phyloP scores from a whole-genome alignment of 2,888 invertebrate species.

The Acleris laterana region DNA sequence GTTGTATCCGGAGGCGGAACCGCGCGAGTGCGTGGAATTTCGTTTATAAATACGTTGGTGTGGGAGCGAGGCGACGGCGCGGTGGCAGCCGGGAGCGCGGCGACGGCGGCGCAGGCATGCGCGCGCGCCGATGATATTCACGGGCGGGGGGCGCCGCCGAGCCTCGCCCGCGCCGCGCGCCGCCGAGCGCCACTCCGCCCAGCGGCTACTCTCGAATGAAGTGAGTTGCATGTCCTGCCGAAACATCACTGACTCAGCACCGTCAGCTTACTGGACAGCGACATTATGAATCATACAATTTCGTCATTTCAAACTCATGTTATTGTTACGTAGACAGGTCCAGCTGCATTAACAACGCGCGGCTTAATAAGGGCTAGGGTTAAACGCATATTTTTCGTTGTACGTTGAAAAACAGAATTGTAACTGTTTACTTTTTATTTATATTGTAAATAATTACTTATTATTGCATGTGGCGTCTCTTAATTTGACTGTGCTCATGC shows the following conservation, averaged over 20 bases:
- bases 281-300: background rate
- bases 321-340: too few relatives aligned
- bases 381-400: too few relatives aligned
- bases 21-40: slow-evolving; percentile 69
- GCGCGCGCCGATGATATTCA: slow-evolving; percentile 80
- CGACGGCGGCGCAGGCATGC: slow-evolving; percentile 53
- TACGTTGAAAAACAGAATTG: too few relatives aligned
- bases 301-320: too few relatives aligned
- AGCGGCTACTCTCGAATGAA: slow-evolving; percentile 61
- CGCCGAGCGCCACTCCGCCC: slow-evolving; percentile 56
- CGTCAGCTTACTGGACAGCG: background rate
- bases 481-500: too few relatives aligned
- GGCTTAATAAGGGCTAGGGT: too few relatives aligned
- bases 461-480: too few relatives aligned
- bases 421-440: too few relatives aligned
- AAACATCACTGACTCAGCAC: background rate
- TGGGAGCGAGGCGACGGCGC: slow-evolving; percentile 44
- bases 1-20: slow-evolving; percentile 80
- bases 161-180: slow-evolving; percentile 71
- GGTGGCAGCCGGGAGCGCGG: slow-evolving; percentile 45
- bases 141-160: slow-evolving; percentile 82
- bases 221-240: slow-evolving; percentile 54
- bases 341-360: too few relatives aligned
- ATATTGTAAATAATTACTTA: too few relatives aligned
- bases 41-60: slow-evolving; percentile 79